Evolutionary conservation across 2,113 vertebrate species (phyloP), one percentile per base, ranked within the genome.

Genomic region (Aegotheles bennettii): DNA sequence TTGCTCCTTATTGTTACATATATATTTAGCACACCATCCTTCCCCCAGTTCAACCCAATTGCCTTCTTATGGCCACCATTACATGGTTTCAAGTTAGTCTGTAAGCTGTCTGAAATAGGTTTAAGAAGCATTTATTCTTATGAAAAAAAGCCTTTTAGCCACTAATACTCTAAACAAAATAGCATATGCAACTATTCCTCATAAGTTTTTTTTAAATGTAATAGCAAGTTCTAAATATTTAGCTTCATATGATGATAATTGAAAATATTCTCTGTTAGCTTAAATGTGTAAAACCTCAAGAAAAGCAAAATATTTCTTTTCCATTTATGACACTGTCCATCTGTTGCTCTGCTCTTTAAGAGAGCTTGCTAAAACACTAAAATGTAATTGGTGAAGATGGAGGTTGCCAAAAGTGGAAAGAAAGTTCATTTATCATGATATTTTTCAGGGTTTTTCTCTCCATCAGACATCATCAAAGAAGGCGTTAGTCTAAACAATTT

Each of bases 401-500:
- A 98, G 89, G 84, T 77, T 97, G 96, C 82, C 82, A 96, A 97
- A 98, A 95, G 54, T 89, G 43, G 96, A 96, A 96, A 94, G 81
- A 97, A 94, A 84, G 84, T 79, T 90, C 95, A 98, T 98, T 98
- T 96, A 98, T 98, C 97, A 97, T 87, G 19, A 93, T 91, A 93
- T 94, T 96, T 98, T 94, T 97, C 96, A 97, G 95, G 87, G 97
- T 98, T 97, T 98, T 98, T 97, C 93, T 98, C 95, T 67, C 89
- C 91, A 97, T 97, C 97, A 98, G 96, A 96, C 91, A 97, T 97
- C 98, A 98, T 98, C 97, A 98, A 98, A 98, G 90, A 75, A 97
- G 95, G 97, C 90, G 97, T 98, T 98, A 98, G 98, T 98, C 98
- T 98, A 98, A 99, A 99, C 98, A 99, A 98, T 97, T 98, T 96